Percentiles rank a stretch among this genome's conserved stretches.
Evolutionary conservation across 1,140 invertebrate genomes (phyloP).

Genomic region (Thaumatotibia leucotreta): DNA sequence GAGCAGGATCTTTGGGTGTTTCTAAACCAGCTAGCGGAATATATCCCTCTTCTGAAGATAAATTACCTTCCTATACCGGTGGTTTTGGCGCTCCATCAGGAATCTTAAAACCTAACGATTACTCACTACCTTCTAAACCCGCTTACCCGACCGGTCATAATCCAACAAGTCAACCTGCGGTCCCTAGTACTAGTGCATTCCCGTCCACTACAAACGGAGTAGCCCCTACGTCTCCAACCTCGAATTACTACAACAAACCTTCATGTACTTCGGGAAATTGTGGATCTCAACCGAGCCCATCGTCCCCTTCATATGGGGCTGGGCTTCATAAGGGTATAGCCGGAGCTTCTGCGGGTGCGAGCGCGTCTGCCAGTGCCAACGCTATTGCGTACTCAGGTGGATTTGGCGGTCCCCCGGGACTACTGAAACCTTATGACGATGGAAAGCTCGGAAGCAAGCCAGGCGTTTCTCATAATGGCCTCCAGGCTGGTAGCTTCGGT

Average conservation of each 20-base stretch:
- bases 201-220: background rate
- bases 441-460: slow-evolving; percentile 25
- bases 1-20: background rate
- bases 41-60: slow-evolving; percentile 15
- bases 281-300: background rate
- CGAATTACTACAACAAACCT: slow-evolving; percentile 2
- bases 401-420: slow-evolving; percentile 61
- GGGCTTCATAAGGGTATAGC: background rate
- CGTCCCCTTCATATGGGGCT: background rate
- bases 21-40: background rate
- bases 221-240: background rate
- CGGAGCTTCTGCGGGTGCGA: slow-evolving; percentile 14
- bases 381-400: slow-evolving; percentile 54
- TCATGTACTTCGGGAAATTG: slow-evolving; percentile 10
- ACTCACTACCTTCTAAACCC: slow-evolving; percentile 16
- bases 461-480: background rate
- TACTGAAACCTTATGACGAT: slow-evolving; percentile 52
- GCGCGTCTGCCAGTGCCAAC: slow-evolving; percentile 38
- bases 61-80: slow-evolving; percentile 25
- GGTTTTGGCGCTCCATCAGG: slow-evolving; percentile 31
- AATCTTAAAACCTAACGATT: slow-evolving; percentile 41
- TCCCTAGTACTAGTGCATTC: background rate
- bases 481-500: background rate
- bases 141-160: background rate
- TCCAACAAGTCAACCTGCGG: background rate